phyloP scores from a whole-genome alignment of 2,888 invertebrate genomes.

The Pelosia muscerda region DNA sequence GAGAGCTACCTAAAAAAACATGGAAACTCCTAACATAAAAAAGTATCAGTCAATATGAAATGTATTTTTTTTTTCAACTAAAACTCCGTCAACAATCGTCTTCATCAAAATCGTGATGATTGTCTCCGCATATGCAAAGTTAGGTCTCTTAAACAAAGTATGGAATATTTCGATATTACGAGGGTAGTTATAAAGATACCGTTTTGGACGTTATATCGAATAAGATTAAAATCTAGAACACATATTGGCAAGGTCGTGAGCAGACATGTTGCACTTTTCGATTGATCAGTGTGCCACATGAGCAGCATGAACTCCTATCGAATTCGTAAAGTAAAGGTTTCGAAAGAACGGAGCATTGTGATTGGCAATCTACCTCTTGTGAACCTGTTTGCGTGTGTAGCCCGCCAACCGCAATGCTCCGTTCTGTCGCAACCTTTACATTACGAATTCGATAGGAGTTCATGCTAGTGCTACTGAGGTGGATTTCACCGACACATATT shows the following conservation, averaged over 20 bases:
- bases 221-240: slow-evolving; percentile 30
- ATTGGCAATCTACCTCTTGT: too few relatives aligned
- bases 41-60: slow-evolving; percentile 61
- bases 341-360: too few relatives aligned
- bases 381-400: too few relatives aligned
- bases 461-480: too few relatives aligned
- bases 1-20: slow-evolving; percentile 76
- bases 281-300: too few relatives aligned
- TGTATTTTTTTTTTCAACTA: slow-evolving; percentile 39
- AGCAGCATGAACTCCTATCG: too few relatives aligned
- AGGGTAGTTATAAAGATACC: slow-evolving; percentile 39
- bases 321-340: too few relatives aligned
- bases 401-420: too few relatives aligned
- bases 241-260: slow-evolving; percentile 14
- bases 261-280: background rate
- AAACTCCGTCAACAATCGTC: slow-evolving; percentile 27
- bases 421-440: too few relatives aligned
- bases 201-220: slow-evolving; percentile 41
- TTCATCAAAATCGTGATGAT: background rate
- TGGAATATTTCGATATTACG: slow-evolving; percentile 49
- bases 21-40: slow-evolving; percentile 54
- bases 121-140: slow-evolving; percentile 26
- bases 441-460: too few relatives aligned
- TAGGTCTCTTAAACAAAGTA: slow-evolving; percentile 14
- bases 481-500: background rate